phyloP scores from a whole-genome alignment of 1,140 invertebrate species.

The Psix sp. region DNA sequence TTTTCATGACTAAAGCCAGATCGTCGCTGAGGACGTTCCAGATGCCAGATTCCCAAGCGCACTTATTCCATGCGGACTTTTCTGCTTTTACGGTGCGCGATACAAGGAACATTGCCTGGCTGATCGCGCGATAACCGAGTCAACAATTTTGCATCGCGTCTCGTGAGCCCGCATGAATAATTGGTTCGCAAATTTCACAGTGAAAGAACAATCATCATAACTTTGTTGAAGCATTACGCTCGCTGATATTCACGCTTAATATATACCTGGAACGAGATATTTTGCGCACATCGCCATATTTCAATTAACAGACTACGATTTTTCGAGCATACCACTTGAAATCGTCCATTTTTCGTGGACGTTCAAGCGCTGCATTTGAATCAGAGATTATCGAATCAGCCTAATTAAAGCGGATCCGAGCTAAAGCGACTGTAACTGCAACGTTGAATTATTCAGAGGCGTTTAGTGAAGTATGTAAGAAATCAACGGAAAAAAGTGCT shows the following conservation, averaged over 20 bases:
- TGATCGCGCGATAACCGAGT: slow-evolving; percentile 38
- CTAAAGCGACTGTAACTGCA: slow-evolving; percentile 26
- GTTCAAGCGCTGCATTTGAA: slow-evolving; percentile 44
- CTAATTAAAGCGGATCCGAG: slow-evolving; percentile 43
- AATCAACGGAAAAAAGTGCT: slow-evolving; percentile 24
- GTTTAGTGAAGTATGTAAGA: slow-evolving; percentile 50
- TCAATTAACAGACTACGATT: too few species aligned
- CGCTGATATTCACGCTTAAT: too few species aligned
- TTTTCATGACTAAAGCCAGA: slow-evolving; percentile 71
- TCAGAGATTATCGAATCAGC: slow-evolving; percentile 47
- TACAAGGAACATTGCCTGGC: slow-evolving; percentile 23
- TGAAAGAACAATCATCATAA: too few species aligned
- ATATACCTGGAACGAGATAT: too few species aligned
- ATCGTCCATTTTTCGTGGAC: background rate
- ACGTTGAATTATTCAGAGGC: slow-evolving; percentile 44
- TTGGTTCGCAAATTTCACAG: slow-evolving; percentile 28
- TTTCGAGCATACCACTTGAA: slow-evolving; percentile 3
- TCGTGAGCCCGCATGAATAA: slow-evolving; percentile 32
- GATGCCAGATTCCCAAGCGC: slow-evolving; percentile 41
- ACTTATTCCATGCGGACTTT: slow-evolving; percentile 47
- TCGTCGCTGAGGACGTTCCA: slow-evolving; percentile 61
- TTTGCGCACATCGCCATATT: too few species aligned
- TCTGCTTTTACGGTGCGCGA: slow-evolving; percentile 34
- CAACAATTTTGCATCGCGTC: slow-evolving; percentile 28
- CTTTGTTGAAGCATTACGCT: too few species aligned